These are phyloP conservation scores for Gnathonemus longibarbis DNA, from an alignment of 2,113 vertebrate species.

Conservation along the genomic window DNA sequence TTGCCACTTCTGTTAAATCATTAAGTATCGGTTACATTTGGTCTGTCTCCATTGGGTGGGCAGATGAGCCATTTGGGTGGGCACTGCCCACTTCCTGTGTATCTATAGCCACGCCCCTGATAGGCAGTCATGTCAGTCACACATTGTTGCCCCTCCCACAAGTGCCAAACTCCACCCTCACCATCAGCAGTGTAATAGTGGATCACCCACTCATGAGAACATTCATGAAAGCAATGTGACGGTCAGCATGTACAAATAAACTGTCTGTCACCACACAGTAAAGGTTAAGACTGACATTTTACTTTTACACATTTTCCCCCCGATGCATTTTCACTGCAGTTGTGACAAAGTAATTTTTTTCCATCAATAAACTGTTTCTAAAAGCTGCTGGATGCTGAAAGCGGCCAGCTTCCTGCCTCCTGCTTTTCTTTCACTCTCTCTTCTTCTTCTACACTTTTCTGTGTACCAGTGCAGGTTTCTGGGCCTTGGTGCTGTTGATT, in stretches of 20 bases:
- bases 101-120: not conserved
- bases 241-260: not conserved
- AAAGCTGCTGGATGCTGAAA: not conserved
- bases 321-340: not conserved
- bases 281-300: not conserved
- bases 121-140: not conserved
- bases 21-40: not conserved
- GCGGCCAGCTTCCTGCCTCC: not conserved
- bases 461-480: not conserved
- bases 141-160: not conserved
- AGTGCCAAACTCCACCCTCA: not conserved
- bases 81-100: not conserved
- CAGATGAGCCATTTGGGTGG: not conserved
- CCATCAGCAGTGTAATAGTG: not conserved
- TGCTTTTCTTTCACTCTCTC: not conserved
- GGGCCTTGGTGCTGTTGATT: not conserved
- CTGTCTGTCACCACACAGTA: not conserved
- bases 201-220: not conserved
- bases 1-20: not conserved
- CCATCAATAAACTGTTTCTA: not conserved
- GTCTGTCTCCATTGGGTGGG: not conserved
- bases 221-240: not conserved
- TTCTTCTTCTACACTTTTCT: not conserved
- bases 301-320: not conserved
- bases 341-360: not conserved